Evolutionary conservation across 1,140 invertebrate genomes (phyloP), one percentile per base, ranked within the genome.

Genomic region (Hylaeus volcanicus): DNA sequence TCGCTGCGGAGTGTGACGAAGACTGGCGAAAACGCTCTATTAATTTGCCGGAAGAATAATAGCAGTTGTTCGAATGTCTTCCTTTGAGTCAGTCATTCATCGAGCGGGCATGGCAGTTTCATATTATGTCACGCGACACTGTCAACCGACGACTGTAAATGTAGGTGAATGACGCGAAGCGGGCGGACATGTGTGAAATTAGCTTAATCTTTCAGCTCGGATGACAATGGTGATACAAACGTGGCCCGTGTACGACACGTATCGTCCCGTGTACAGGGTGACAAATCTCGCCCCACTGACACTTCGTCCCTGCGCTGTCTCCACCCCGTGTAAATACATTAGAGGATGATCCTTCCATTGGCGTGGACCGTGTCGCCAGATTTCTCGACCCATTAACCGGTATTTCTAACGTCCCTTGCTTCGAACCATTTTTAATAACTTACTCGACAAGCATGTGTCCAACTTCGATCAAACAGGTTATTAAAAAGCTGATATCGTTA

Each of bases 151-250:
- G 74, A 55, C 14, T 12, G 37, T 73, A 51, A 14, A 56, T 39
- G 39, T 77, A 69, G 39, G 70, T 77, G 83, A 83, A 82, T 89
- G 84, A 70, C 79, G 64, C 72, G 48, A 58, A 88, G 86, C 92
- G 88, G 89, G 92, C 89, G 92, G 90, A 93, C 93, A 93, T 93
- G 93, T 93, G 93, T 93, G 92, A 93, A 93, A 93, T 93, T 93
- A 93, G 93, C 92, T 93, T 93, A 93, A 93, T 93, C 93, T 93
- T 90, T 89, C 89, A 86, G 91, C 91, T 93, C 92, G 90, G 91
- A 93, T 93, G 92, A 93, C 93, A 93, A 93, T 93, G 79, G 91
- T 88, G 90, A 93, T 93, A 93, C 90, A 93, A 91, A 89, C 89
- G 89, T 82, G 84, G 85, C 90, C 79, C 90, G 88, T 93, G 93